Conservation (phyloP, 2,113 vertebrate genomes). For the Colossoma macropomum region DNA sequence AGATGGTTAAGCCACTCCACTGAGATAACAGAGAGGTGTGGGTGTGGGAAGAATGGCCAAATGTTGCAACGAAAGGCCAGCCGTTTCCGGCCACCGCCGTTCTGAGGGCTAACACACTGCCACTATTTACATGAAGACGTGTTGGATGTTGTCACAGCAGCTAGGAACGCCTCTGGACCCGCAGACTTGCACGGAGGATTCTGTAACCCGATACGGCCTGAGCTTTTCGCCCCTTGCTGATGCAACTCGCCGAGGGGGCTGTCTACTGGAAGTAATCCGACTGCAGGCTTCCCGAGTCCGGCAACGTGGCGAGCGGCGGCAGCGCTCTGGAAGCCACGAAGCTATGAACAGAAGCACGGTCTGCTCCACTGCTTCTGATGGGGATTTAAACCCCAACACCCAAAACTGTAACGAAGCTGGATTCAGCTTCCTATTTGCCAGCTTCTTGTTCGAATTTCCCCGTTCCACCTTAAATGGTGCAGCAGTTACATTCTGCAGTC, state of each 20-base stretch:
- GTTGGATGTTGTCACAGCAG: no score
- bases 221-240: conserved; percentile 62
- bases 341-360: not conserved
- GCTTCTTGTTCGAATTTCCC: no score
- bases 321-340: not conserved
- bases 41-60: not conserved
- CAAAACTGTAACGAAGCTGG: no score
- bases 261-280: conserved; percentile 43
- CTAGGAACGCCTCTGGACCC: not conserved
- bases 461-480: no score
- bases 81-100: not conserved
- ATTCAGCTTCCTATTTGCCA: no score
- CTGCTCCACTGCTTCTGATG: not conserved
- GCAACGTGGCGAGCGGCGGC: conserved; percentile 62
- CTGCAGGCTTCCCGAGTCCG: not conserved
- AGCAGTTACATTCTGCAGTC: no score
- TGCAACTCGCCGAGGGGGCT: conserved; percentile 65
- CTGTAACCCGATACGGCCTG: conserved; percentile 27
- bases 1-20: not conserved
- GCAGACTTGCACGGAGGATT: not conserved
- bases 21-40: not conserved
- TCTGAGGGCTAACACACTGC: not conserved
- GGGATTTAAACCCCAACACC: no score
- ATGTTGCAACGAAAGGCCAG: not conserved
- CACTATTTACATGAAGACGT: not conserved